phyloP scores from a whole-genome alignment of 2,888 invertebrate species.

The Clitarchus hookeri region DNA sequence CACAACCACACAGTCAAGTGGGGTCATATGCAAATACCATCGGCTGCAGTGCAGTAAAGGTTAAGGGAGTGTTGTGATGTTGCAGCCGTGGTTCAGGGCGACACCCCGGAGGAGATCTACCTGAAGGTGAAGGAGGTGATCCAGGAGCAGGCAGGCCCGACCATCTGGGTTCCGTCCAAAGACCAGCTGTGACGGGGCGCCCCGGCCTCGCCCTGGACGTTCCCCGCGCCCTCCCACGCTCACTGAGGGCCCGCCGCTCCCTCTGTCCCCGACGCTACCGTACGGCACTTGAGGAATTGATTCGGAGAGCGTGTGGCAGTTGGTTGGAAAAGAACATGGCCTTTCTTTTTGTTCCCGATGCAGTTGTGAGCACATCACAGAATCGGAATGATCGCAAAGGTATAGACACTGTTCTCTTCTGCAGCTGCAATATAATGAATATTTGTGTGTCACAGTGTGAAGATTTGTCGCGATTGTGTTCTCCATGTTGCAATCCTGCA shows the following conservation, averaged over 20 bases:
- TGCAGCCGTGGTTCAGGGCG: slow-evolving; percentile 92
- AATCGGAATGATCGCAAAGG: background rate
- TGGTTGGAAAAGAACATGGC: background rate
- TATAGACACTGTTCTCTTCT: background rate
- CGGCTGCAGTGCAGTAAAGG: no score
- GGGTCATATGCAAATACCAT: no score
- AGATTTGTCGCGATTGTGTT: background rate
- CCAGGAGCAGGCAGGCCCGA: slow-evolving; percentile 91
- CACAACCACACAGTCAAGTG: no score
- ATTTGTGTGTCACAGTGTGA: background rate
- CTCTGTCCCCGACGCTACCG: background rate
- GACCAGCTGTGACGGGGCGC: slow-evolving; percentile 87
- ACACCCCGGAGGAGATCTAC: slow-evolving; percentile 97
- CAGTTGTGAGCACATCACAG: background rate
- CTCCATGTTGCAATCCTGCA: background rate
- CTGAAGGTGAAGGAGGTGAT: slow-evolving; percentile 93
- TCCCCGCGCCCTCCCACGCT: slow-evolving; percentile 47
- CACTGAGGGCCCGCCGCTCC: background rate
- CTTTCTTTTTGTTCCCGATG: background rate
- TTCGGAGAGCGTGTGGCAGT: background rate
- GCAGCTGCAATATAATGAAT: background rate
- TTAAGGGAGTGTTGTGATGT: background rate
- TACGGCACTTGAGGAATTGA: slow-evolving; percentile 20
- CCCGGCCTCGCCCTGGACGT: slow-evolving; percentile 54
- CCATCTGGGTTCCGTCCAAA: slow-evolving; percentile 96